A percentile compares a stretch with the other conserved stretches of the same genome.
These are phyloP conservation scores for Lycaon pictus DNA, from an alignment of 2,113 vertebrate genomes.

Conservation along the genomic window DNA sequence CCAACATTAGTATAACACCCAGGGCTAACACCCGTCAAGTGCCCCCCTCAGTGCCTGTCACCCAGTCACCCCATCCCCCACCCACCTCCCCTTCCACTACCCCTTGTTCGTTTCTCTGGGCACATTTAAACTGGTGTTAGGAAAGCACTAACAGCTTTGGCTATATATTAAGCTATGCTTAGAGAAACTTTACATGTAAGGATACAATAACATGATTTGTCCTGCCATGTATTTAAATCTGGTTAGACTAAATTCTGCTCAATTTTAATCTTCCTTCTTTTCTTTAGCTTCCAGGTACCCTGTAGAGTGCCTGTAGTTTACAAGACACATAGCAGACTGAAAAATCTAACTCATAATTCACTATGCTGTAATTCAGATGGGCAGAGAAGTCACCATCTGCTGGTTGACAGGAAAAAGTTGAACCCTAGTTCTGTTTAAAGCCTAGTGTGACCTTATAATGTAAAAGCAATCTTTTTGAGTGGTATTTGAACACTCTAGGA, in stretches of 20 bases:
- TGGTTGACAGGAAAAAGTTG: neutral
- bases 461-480: neutral
- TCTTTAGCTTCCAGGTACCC: neutral
- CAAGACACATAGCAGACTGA: neutral
- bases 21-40: too few species aligned
- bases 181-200: neutral
- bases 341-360: neutral
- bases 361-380: neutral
- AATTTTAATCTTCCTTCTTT: constrained; percentile 19
- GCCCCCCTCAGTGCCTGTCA: too few species aligned
- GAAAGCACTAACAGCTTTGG: neutral
- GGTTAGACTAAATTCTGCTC: neutral
- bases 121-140: neutral
- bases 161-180: neutral
- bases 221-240: neutral
- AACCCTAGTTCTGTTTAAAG: neutral
- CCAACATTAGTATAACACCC: too few species aligned
- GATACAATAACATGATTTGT: neutral
- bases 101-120: too few species aligned
- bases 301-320: neutral
- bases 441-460: neutral
- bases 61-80: too few species aligned
- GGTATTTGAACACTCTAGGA: neutral
- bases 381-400: neutral
- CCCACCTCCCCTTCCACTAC: too few species aligned